Conservation (phyloP, 2,888 invertebrate genomes). For the Lasioglossum calceatum region DNA sequence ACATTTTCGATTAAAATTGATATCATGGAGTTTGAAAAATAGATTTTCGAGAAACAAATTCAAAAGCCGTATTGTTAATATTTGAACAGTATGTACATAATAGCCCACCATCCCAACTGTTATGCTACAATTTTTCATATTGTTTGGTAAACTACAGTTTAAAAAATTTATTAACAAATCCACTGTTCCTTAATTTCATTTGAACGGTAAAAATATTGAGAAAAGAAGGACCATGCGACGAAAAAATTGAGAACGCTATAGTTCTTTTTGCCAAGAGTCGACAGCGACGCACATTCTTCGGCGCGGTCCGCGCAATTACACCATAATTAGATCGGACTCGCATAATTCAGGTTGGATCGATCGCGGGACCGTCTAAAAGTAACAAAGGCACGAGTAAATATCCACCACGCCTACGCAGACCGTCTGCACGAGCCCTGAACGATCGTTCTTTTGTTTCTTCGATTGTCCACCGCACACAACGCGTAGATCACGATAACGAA, state of each 20-base stretch:
- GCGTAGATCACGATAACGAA: constrained; percentile 34
- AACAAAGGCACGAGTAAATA: not conserved
- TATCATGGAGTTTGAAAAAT: not conserved
- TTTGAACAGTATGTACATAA: not conserved
- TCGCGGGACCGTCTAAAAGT: constrained; percentile 1
- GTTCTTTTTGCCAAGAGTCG: not conserved
- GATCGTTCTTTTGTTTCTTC: constrained; percentile 26
- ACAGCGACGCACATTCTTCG: not conserved
- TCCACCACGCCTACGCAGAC: not conserved
- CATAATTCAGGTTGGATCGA: not conserved
- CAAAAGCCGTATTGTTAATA: not conserved
- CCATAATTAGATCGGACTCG: not conserved
- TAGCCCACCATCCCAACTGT: not conserved
- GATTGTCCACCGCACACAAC: constrained; percentile 33
- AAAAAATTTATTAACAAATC: not conserved
- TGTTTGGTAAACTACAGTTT: not conserved
- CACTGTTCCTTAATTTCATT: not conserved
- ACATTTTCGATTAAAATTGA: not conserved
- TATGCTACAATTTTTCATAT: not conserved
- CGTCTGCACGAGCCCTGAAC: not conserved
- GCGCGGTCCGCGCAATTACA: not conserved
- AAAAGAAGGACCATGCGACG: not conserved
- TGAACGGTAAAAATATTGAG: not conserved
- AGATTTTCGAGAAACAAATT: not conserved
- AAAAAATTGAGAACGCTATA: not conserved